Evolutionary conservation across 1,140 invertebrate genomes (phyloP).

Genomic region (Nixonia krombeini): DNA sequence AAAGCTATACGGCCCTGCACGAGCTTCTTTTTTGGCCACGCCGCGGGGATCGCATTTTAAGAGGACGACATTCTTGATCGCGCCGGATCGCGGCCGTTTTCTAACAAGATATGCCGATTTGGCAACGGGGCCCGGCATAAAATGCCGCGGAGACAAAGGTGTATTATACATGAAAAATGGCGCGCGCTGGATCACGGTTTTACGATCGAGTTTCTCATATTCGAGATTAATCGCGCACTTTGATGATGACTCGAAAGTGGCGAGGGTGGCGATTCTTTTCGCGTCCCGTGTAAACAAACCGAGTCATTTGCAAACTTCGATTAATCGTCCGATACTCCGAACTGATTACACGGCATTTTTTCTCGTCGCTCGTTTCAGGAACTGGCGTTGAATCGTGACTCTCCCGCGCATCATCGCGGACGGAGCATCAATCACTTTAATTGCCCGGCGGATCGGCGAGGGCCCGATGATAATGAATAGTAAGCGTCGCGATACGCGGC

Average conservation of each 20-base stretch:
- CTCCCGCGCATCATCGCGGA: too few relatives aligned
- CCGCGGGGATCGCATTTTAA: conserved; percentile 32
- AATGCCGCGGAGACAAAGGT: neutral
- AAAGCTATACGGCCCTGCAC: neutral
- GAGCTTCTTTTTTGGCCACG: neutral
- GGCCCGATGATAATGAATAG: conserved; percentile 43
- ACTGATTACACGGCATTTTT: too few relatives aligned
- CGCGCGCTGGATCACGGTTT: too few relatives aligned
- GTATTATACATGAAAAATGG: neutral
- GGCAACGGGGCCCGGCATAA: conserved; percentile 10
- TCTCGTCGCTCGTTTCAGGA: too few relatives aligned
- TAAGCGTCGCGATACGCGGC: conserved; percentile 32
- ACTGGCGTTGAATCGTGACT: too few relatives aligned
- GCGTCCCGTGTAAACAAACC: too few relatives aligned
- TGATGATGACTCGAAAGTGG: too few relatives aligned
- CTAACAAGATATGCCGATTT: conserved; percentile 21
- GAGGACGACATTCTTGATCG: conserved; percentile 27
- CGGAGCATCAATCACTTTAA: conserved; percentile 50
- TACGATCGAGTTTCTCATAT: too few relatives aligned
- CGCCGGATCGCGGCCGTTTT: conserved; percentile 11
- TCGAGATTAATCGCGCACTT: too few relatives aligned
- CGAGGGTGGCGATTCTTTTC: too few relatives aligned
- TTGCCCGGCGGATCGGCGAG: conserved; percentile 23
- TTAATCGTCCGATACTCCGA: too few relatives aligned
- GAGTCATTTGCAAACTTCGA: too few relatives aligned